A percentile compares a stretch with the other conserved stretches of the same genome.
Evolutionary conservation across 2,888 invertebrate species (phyloP).

Genomic region (Scaptodrosophila latifasciaeformis): DNA sequence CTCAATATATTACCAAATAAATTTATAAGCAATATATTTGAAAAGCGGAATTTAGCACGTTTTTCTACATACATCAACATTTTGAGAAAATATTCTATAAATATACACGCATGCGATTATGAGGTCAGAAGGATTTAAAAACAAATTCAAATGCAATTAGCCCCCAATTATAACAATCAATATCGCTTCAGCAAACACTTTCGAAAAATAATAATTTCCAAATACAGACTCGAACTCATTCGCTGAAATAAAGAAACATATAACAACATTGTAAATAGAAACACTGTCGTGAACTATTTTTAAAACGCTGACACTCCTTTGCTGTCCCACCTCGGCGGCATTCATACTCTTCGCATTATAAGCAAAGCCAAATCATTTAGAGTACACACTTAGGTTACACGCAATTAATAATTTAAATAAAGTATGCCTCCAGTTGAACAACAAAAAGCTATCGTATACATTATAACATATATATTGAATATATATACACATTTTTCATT

Average conservation of each 20-base stretch:
- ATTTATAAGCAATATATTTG: conserved; percentile 58
- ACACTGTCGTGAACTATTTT: conserved; percentile 56
- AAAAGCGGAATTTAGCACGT: conserved; percentile 59
- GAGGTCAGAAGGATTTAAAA: conserved; percentile 32
- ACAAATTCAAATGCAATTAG: conserved; percentile 49
- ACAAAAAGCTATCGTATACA: neutral
- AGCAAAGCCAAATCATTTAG: no score
- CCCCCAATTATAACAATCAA: no score
- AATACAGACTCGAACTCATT: no score
- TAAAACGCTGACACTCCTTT: conserved; percentile 64
- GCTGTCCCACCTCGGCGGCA: conserved; percentile 31
- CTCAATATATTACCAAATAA: no score
- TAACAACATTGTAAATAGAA: conserved; percentile 58
- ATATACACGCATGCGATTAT: conserved; percentile 45
- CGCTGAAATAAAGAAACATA: conserved; percentile 27
- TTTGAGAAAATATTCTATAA: conserved; percentile 42
- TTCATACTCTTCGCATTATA: conserved; percentile 8
- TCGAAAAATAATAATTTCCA: no score
- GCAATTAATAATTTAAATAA: conserved; percentile 50
- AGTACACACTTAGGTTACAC: conserved; percentile 50
- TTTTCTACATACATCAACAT: conserved; percentile 64
- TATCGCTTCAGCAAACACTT: no score
- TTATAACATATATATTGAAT: neutral
- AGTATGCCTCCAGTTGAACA: neutral
- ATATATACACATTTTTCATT: neutral